Conservation (phyloP, 2,797 vertebrate genomes). For the Monodelphis domestica region DNA sequence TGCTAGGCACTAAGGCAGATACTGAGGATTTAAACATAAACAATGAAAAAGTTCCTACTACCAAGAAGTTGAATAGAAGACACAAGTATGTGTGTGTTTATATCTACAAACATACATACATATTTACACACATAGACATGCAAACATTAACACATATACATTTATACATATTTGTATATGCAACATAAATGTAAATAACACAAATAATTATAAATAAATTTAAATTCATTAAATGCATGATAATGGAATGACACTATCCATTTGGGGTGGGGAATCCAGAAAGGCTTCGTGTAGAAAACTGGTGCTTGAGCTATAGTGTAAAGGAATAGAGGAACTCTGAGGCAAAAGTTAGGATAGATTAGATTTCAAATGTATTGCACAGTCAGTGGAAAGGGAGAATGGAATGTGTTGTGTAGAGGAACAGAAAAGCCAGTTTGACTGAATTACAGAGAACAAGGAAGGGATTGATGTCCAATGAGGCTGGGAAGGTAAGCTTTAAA, state of each 20-base stretch:
- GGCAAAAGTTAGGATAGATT: not conserved
- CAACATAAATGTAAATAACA: not conserved
- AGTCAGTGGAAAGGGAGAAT: not conserved
- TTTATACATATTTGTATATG: not conserved
- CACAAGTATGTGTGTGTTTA: not conserved
- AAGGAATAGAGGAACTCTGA: not conserved
- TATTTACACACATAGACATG: not conserved
- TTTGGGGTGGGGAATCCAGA: not conserved
- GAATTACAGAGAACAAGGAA: not conserved
- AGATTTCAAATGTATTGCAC: not conserved
- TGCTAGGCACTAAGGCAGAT: not conserved
- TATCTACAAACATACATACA: not conserved
- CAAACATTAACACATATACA: not conserved
- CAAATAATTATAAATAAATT: not conserved
- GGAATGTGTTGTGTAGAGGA: not conserved
- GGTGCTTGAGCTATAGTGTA: not conserved
- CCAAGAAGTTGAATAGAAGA: not conserved
- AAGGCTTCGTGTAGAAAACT: not conserved
- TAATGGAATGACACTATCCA: not conserved
- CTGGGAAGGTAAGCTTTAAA: not conserved
- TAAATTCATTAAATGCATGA: not conserved
- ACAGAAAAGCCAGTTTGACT: not conserved
- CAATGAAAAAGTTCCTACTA: not conserved
- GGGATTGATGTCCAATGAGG: not conserved
- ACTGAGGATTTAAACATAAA: not conserved